Base-by-base conservation (phyloP, 2,797 vertebrate genomes). In the Trachurus trachurus region DNA sequence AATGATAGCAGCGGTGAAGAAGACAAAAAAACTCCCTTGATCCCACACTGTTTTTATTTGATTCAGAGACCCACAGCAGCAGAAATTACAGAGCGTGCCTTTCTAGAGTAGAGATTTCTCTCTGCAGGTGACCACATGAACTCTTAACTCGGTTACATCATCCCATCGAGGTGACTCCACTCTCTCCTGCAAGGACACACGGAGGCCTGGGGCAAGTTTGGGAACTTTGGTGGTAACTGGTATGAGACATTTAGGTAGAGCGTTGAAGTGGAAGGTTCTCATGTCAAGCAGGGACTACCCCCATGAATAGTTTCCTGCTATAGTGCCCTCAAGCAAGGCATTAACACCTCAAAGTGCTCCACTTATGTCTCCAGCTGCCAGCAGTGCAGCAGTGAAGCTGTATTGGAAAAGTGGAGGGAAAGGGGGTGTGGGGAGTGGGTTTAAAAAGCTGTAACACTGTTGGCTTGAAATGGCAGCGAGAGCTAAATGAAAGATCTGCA, bases 271-370 rank as follows among this genome's bases (percentile, higher is more conserved):
- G 49, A 65, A 39, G 57, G 39, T 75, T 74, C 69, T 83, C 78
- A 85, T 83, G 82, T 84, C 87, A 86, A 66, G 54, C 56, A 50
- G 66, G 74, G 66, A 73, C 69, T 62, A 29, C 52, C 70, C 26
- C 10, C 19, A 39, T 66, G 66, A 75, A 81, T 37, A 58, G 29
- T 63, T 57, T 8, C 53, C 64, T 52, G 47, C 75, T 70, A 12
- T 7, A 72, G 68, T 54, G 74, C 79, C 82, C 77, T 52, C 7
- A 21, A 76, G 77, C 86, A 78, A 84, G 78, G 82, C 85, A 78
- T 80, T 78, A 86, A 66, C 76, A 74, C 67, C 83, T 78, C 61
- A 68, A 76, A 80, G 80, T 53, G 67, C 69, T 79, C 34, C 62
- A 65, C 54, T 83, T 16, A 16, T 61, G 62, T 58, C 52, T 26